phyloP scores from a whole-genome alignment of 2,888 invertebrate species.

The Dryococelus australis region DNA sequence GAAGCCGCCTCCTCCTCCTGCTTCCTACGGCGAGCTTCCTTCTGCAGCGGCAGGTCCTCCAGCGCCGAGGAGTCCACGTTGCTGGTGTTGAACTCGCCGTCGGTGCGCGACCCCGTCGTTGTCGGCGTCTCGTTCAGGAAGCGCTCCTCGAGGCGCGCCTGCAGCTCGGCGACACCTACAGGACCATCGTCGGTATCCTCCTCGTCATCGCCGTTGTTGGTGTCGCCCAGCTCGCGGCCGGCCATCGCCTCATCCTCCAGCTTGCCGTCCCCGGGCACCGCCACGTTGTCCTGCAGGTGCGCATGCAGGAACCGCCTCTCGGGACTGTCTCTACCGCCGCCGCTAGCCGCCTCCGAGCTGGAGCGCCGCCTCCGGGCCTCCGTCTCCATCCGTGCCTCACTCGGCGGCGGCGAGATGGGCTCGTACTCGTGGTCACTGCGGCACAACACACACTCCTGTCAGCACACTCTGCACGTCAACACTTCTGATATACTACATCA shows the following conservation, averaged over 20 bases:
- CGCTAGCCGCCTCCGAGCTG: conserved; percentile 37
- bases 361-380: conserved; percentile 29
- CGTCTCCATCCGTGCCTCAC: conserved; percentile 54
- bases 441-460: neutral
- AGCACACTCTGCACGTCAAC: no score
- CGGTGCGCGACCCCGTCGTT: conserved; percentile 67
- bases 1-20: conserved; percentile 62
- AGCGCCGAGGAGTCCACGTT: conserved; percentile 61
- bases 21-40: conserved; percentile 58
- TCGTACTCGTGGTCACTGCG: conserved; percentile 93
- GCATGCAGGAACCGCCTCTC: conserved; percentile 49
- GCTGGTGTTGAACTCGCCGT: conserved; percentile 70
- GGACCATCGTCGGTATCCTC: conserved; percentile 54
- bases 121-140: conserved; percentile 58
- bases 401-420: conserved; percentile 78
- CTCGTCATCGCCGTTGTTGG: conserved; percentile 54
- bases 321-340: conserved; percentile 37
- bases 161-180: conserved; percentile 63
- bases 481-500: no score
- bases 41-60: conserved; percentile 69
- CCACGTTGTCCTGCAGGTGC: conserved; percentile 55
- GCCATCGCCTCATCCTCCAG: conserved; percentile 58
- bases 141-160: conserved; percentile 58
- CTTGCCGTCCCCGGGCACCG: conserved; percentile 56
- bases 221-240: conserved; percentile 59